Evolutionary conservation across 2,797 vertebrate species (phyloP).

Genomic region (Poeciliopsis paucimaculata): DNA sequence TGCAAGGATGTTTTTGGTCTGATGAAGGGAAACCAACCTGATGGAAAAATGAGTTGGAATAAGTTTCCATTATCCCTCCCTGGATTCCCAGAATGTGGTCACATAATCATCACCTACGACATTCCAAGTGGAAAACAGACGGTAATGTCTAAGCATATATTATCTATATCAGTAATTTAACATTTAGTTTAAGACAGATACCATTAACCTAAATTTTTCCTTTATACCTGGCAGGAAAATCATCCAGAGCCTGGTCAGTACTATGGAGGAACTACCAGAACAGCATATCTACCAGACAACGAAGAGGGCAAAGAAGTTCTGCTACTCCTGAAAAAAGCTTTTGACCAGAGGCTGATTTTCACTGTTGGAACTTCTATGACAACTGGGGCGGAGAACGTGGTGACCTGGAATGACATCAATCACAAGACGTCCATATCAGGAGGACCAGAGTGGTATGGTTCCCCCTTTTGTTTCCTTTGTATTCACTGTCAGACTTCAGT

Average conservation of each 20-base stretch:
- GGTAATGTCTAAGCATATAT: conserved; percentile 55
- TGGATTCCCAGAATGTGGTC: conserved; percentile 21
- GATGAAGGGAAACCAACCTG: conserved; percentile 71
- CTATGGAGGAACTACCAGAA: conserved; percentile 62
- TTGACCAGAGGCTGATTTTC: conserved; percentile 88
- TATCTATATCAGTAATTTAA: not conserved
- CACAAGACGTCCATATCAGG: conserved; percentile 85
- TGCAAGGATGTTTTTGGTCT: conserved; percentile 75
- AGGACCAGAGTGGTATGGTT: conserved; percentile 73
- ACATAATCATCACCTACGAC: conserved; percentile 47
- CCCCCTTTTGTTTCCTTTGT: not conserved
- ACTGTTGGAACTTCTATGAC: conserved; percentile 88
- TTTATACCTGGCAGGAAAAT: conserved; percentile 41
- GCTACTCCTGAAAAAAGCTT: conserved; percentile 81
- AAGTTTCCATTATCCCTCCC: accelerated
- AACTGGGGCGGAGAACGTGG: conserved; percentile 74
- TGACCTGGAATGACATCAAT: conserved; percentile 93
- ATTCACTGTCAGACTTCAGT: not conserved
- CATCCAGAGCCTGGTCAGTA: conserved; percentile 85
- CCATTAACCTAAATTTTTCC: accelerated
- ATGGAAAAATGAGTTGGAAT: not conserved
- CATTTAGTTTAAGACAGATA: not conserved
- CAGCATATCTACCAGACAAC: conserved; percentile 87
- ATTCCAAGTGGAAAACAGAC: conserved; percentile 62
- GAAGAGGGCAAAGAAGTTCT: conserved; percentile 84